Evolutionary conservation across 2,113 vertebrate genomes (phyloP).

Genomic region (Columba livia): DNA sequence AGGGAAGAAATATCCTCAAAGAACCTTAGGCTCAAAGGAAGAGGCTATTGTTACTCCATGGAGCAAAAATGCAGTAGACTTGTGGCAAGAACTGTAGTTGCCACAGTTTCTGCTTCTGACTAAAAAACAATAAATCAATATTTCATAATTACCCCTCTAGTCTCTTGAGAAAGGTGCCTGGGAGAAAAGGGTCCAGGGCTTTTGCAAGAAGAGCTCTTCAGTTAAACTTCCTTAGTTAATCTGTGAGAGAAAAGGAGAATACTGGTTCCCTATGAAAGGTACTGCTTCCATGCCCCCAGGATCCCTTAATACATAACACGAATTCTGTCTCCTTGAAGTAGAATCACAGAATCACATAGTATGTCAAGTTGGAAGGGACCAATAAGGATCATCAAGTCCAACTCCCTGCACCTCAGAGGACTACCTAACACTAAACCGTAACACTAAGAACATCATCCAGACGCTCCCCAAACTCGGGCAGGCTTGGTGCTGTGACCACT

Average conservation of each 20-base stretch:
- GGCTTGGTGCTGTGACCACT: background rate
- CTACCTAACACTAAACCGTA: background rate
- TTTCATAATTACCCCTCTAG: background rate
- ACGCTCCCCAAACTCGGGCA: background rate
- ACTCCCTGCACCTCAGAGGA: background rate
- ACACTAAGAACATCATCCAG: background rate
- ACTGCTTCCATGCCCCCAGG: background rate
- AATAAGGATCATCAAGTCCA: background rate
- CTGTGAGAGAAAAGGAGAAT: background rate
- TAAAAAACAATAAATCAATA: background rate
- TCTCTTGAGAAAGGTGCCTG: background rate
- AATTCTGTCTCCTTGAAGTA: background rate
- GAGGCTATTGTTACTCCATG: background rate
- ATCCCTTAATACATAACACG: background rate
- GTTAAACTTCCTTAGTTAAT: background rate
- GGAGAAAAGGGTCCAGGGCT: background rate
- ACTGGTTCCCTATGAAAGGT: background rate
- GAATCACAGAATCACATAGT: background rate
- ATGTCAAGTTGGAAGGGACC: background rate
- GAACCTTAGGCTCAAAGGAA: background rate
- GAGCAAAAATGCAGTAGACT: background rate
- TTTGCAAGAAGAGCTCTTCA: background rate
- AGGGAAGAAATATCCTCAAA: background rate
- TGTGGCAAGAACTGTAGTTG: background rate
- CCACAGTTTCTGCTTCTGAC: conserved; percentile 4